A percentile compares a stretch with the other conserved stretches of the same genome.
Conservation (phyloP, 1,140 invertebrate species). For the Brachionus angularis region DNA sequence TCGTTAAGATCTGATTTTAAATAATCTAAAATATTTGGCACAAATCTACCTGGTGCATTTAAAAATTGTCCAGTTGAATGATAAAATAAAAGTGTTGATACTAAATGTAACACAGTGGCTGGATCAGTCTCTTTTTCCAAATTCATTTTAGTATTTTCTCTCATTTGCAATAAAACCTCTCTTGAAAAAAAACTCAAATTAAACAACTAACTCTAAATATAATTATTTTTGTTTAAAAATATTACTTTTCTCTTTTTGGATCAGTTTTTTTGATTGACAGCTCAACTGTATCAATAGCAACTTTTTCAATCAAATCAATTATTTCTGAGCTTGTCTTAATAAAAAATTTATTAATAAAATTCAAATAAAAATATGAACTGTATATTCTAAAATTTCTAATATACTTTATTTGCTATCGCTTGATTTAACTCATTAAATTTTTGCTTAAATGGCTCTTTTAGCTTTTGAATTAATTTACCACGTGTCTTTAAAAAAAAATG, state of each 20-base stretch:
- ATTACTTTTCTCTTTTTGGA: slow-evolving; percentile 38
- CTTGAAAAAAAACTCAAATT: not conserved
- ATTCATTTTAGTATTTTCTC: slow-evolving; percentile 46
- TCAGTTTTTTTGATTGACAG: slow-evolving; percentile 30
- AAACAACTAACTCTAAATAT: no score
- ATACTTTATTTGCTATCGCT: slow-evolving; percentile 11
- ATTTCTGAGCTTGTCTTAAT: not conserved
- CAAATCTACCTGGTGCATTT: slow-evolving; percentile 83
- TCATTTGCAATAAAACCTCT: slow-evolving; percentile 69
- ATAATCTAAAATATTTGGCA: slow-evolving; percentile 68
- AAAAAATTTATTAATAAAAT: no score
- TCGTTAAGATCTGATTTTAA: slow-evolving; percentile 20
- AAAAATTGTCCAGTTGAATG: slow-evolving; percentile 71
- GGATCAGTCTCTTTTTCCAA: slow-evolving; percentile 64
- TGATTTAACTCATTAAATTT: slow-evolving; percentile 27
- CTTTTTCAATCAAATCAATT: slow-evolving; percentile 42
- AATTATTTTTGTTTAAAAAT: not conserved
- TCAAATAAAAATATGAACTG: no score
- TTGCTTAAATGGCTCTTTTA: slow-evolving; percentile 32
- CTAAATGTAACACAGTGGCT: slow-evolving; percentile 76
- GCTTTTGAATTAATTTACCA: slow-evolving; percentile 31
- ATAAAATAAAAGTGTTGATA: slow-evolving; percentile 74
- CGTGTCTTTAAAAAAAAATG: slow-evolving; percentile 1
- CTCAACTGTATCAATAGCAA: slow-evolving; percentile 13
- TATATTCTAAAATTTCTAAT: not conserved